phyloP scores from a whole-genome alignment of 2,113 vertebrate genomes.

The Seriola aureovittata region DNA sequence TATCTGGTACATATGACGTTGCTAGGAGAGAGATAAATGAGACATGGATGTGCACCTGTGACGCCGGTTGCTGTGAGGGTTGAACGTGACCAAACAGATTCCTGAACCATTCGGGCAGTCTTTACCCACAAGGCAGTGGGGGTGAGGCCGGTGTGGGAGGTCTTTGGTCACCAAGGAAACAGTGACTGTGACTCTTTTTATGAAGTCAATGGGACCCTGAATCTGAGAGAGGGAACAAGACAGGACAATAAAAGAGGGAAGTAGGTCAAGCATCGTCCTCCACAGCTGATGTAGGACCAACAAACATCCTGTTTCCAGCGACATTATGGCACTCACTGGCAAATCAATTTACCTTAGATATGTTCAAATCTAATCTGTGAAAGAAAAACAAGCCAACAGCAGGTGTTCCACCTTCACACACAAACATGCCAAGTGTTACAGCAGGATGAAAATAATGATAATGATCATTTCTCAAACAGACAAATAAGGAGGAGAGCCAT shows the following conservation, averaged over 20 bases:
- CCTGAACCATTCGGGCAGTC: conserved; percentile 87
- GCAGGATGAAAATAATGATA: not conserved
- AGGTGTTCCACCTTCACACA: not conserved
- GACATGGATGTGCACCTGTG: conserved; percentile 85
- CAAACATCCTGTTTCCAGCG: not conserved
- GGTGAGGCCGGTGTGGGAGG: conserved; percentile 91
- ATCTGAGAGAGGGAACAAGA: conserved; percentile 70
- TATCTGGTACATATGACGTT: no score
- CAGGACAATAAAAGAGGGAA: not conserved
- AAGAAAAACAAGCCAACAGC: not conserved
- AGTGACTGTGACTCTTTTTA: conserved; percentile 88
- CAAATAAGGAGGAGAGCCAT: not conserved
- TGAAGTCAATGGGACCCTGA: conserved; percentile 78
- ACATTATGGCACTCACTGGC: not conserved
- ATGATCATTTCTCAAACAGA: not conserved
- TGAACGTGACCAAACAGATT: conserved; percentile 88
- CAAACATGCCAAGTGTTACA: not conserved
- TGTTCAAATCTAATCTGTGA: not conserved
- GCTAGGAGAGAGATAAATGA: not conserved
- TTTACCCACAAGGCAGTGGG: conserved; percentile 95
- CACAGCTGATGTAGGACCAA: not conserved
- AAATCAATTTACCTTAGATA: no score
- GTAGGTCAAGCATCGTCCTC: not conserved
- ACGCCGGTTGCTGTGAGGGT: conserved; percentile 84
- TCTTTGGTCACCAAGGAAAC: conserved; percentile 95